Evolutionary conservation across 2,113 vertebrate genomes (phyloP), one percentile per base, ranked within the genome.

Genomic region (Ictalurus furcatus): DNA sequence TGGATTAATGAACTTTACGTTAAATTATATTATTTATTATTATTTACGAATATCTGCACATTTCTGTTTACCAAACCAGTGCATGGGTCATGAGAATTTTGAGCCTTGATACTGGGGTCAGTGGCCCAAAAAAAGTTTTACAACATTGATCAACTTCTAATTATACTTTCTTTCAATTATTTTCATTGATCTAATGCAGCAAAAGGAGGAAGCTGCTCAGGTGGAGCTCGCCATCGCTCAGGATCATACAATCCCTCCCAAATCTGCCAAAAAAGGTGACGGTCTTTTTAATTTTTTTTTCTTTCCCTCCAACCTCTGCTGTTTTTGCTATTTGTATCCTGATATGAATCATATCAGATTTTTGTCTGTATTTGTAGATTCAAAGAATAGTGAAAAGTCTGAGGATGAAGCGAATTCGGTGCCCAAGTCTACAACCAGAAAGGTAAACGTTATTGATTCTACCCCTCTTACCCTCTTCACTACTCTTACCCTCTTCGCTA

Each of bases 181-280:
- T 58, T 13, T 85, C 4, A 21, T 52, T 52, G n/a, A 0, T 21
- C 4, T 0, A 87, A 3, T 73, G 4, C n/a, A 87, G 65, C n/a
- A 89, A 25, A 86, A 56, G 28, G 94, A 94, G 30, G 94, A 93
- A 71, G 94, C 92, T 78, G 94, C 95, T 14, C 89, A 94, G 0
- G 93, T 96, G 12, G 91, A 94, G 65, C 94, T 92, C 1, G 83
- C 94, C 0, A 90, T 95, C 56, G 91, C 95, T 0, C 93, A 95
- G 67, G 94, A 94, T 73, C 94, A 95, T 2, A 76, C 91, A 9
- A 88, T 92, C 52, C 92, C 92, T 37, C 90, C 93, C 58, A 96
- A 95, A 84, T 84, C 92, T 4, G 89, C 88, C 78, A 94, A 93
- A 89, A 96, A 94, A 93, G 83, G 96, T 96, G 87, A 52, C 88